Evolutionary conservation across 1,140 invertebrate species (phyloP), one percentile per base, ranked within the genome.

Genomic region (Thrips palmi): DNA sequence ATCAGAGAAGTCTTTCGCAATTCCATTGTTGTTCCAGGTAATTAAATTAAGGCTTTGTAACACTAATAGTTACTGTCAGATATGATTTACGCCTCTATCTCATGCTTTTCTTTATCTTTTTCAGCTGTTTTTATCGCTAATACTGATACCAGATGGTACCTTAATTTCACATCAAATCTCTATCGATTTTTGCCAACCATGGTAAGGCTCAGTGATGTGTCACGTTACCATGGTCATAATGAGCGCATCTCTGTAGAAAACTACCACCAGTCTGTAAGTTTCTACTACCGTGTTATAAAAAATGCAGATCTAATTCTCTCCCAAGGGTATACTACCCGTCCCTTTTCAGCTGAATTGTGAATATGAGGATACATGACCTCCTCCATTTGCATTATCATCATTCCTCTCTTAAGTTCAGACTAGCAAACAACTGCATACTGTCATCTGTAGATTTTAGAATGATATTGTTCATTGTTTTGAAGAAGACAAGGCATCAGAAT

Each of bases 81-180:
- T n/a, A n/a, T n/a, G n/a, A n/a, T n/a, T n/a, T n/a, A n/a, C n/a
- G n/a, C n/a, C n/a, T n/a, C 12, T 18, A 25, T n/a, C n/a, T n/a
- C n/a, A n/a, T n/a, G n/a, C n/a, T n/a, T n/a, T 31, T 24, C 31
- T 24, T 40, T 11, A 10, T 6, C 21, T 33, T 30, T 53, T 52
- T 19, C 48, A 66, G 64, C 49, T 34, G 47, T 60, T 3, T 52
- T 67, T 52, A 49, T 67, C 5, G 68, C 57, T 14, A 67, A 67
- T 40, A 71, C 68, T 20, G 69, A 71, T 47, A 64, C 65, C 2
- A 52, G 49, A 29, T 60, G 63, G 52, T 71, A 68, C 47, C 40
- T 59, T 8, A 41, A 55, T 15, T 50, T 70, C 21, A 60, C 65
- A 1, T 37, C 50, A 5, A 54, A 59, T 41, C 54, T 71, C 3